These are phyloP conservation scores for Crocuta crocuta DNA, from an alignment of 2,113 vertebrate species.

Conservation along the genomic window DNA sequence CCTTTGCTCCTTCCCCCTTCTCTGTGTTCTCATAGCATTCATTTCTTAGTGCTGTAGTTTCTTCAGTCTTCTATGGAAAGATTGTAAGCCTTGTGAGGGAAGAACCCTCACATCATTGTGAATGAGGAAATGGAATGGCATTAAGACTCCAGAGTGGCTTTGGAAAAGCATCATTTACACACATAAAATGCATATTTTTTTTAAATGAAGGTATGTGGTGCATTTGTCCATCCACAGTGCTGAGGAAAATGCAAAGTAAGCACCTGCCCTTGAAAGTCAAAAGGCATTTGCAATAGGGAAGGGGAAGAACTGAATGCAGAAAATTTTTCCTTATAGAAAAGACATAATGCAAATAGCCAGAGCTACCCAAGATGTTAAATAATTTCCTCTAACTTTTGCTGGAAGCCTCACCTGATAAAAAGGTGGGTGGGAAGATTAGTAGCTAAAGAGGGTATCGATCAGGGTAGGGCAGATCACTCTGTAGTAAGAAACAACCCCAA, in stretches of 20 bases:
- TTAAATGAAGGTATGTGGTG: background rate
- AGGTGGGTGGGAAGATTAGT: background rate
- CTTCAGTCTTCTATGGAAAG: background rate
- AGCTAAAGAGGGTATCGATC: background rate
- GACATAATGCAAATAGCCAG: background rate
- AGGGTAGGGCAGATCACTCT: background rate
- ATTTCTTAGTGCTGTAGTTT: background rate
- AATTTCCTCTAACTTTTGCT: background rate
- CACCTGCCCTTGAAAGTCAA: constrained; percentile 38
- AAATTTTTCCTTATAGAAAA: background rate
- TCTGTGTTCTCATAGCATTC: no score
- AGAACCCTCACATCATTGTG: background rate
- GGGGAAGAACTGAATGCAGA: background rate
- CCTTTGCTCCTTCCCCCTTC: background rate
- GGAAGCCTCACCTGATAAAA: background rate
- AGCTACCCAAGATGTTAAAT: fast-evolving
- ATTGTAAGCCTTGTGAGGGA: no score
- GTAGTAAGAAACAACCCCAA: background rate
- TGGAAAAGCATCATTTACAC: background rate
- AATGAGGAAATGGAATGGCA: background rate
- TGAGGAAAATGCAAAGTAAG: constrained; percentile 69
- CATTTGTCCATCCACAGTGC: background rate
- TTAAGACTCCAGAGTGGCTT: background rate
- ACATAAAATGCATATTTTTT: background rate
- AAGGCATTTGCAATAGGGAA: background rate